These are phyloP conservation scores for Peromyscus nudipes DNA, from an alignment of 2,797 vertebrate genomes.

Conservation along the genomic window DNA sequence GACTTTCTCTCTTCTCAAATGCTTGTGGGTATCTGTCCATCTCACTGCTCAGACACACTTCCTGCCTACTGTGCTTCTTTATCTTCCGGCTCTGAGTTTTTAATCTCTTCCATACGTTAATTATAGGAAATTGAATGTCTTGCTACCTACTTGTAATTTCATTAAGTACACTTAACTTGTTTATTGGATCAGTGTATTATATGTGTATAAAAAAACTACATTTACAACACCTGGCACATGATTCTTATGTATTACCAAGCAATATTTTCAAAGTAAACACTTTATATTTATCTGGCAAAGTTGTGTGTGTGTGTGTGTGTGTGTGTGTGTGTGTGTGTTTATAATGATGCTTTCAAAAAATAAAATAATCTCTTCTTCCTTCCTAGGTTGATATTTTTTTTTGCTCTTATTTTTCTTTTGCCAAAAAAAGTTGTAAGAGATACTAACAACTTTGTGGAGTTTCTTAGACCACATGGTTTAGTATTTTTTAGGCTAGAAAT, in stretches of 20 bases:
- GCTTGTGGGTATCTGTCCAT: neutral
- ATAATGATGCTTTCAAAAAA: neutral
- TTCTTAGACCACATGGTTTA: neutral
- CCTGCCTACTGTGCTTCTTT: neutral
- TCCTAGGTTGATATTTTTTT: neutral
- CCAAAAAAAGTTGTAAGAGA: neutral
- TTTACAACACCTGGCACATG: neutral
- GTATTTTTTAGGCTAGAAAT: neutral
- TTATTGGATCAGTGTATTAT: neutral
- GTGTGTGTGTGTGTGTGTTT: neutral
- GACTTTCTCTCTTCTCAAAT: neutral
- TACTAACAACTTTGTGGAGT: neutral
- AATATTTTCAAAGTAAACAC: neutral
- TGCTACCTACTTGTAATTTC: neutral
- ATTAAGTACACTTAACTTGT: neutral
- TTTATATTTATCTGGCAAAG: slow-evolving; percentile 14
- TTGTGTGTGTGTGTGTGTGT: neutral
- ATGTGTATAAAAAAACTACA: neutral
- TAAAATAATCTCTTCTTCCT: neutral
- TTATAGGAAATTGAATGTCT: neutral
- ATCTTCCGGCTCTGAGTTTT: neutral
- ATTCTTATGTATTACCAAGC: neutral
- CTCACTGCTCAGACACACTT: neutral
- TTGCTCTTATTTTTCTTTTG: neutral
- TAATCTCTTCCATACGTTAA: neutral